Conservation (phyloP, 2,888 invertebrate genomes). For the Cetonia aurata region DNA sequence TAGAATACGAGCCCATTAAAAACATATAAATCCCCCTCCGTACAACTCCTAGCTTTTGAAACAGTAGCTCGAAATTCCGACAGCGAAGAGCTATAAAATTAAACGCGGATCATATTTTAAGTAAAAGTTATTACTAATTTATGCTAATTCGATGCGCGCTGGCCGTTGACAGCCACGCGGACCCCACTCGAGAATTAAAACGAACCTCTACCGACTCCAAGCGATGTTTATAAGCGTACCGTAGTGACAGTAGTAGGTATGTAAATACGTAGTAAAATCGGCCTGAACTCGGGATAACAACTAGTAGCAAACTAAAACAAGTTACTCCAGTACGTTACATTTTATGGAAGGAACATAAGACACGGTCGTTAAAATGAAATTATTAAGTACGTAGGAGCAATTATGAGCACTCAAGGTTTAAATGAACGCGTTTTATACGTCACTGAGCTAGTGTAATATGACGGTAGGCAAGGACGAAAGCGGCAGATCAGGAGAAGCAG, state of each 20-base stretch:
- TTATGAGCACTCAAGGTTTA: slow-evolving; percentile 1
- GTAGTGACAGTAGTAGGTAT: too few species aligned
- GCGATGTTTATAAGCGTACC: slow-evolving; percentile 6
- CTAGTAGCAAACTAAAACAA: slow-evolving; percentile 9
- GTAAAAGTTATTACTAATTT: slow-evolving; percentile 41
- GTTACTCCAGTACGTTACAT: slow-evolving; percentile 5
- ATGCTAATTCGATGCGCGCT: slow-evolving; percentile 34
- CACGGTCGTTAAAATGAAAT: slow-evolving; percentile 8
- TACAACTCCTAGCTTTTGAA: slow-evolving; percentile 19
- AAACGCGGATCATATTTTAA: slow-evolving; percentile 39
- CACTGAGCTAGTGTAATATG: too few species aligned
- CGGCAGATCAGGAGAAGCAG: too few species aligned
- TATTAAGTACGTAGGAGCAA: slow-evolving; percentile 18
- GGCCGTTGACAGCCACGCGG: slow-evolving; percentile 1
- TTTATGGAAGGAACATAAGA: slow-evolving; percentile 27
- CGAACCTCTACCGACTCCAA: slow-evolving; percentile 9
- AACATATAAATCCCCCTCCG: not conserved
- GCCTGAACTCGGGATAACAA: slow-evolving; percentile 15
- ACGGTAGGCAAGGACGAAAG: too few species aligned
- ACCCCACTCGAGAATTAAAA: slow-evolving; percentile 22
- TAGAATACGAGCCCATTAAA: slow-evolving; percentile 22
- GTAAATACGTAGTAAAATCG: too few species aligned
- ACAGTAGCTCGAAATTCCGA: slow-evolving; percentile 1
- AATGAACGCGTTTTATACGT: slow-evolving; percentile 1
- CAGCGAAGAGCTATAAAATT: slow-evolving; percentile 30